Conservation (phyloP, 2,113 vertebrate genomes). For the Antennarius striatus region DNA sequence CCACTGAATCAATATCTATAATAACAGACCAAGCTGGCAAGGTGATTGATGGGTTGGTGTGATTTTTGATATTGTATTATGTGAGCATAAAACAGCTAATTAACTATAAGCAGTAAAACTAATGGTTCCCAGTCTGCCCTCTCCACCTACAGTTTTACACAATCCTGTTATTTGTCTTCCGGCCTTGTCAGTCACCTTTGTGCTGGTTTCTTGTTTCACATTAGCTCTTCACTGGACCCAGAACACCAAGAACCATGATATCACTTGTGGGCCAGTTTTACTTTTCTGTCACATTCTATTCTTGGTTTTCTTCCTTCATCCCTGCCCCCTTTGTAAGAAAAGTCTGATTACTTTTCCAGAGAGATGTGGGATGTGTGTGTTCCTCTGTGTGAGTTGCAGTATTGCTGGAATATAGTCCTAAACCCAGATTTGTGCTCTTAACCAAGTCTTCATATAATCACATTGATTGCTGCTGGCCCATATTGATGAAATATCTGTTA, state of each 20-base stretch:
- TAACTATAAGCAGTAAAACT: constrained; percentile 50
- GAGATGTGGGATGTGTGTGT: constrained; percentile 45
- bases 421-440: constrained; percentile 12
- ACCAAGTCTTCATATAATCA: neutral
- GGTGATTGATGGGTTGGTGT: too few relatives aligned
- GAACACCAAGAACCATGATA: constrained; percentile 60
- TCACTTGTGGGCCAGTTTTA: constrained; percentile 69
- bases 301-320: constrained; percentile 33
- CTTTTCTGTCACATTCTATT: constrained; percentile 59
- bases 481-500: too few relatives aligned
- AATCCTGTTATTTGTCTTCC: constrained; percentile 58
- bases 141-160: constrained; percentile 2
- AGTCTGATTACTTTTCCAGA: constrained; percentile 75
- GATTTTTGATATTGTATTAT: too few relatives aligned
- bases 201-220: constrained; percentile 64
- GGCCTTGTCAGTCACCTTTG: constrained; percentile 42
- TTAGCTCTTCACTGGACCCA: constrained; percentile 47
- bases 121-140: constrained; percentile 45
- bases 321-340: constrained; percentile 63
- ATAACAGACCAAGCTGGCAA: too few relatives aligned
- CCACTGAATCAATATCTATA: too few relatives aligned
- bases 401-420: constrained; percentile 31
- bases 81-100: constrained; percentile 25
- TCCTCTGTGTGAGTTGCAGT: constrained; percentile 33
- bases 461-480: neutral